phyloP scores from a whole-genome alignment of 2,888 invertebrate genomes.

The Nephrotoma flavescens region DNA sequence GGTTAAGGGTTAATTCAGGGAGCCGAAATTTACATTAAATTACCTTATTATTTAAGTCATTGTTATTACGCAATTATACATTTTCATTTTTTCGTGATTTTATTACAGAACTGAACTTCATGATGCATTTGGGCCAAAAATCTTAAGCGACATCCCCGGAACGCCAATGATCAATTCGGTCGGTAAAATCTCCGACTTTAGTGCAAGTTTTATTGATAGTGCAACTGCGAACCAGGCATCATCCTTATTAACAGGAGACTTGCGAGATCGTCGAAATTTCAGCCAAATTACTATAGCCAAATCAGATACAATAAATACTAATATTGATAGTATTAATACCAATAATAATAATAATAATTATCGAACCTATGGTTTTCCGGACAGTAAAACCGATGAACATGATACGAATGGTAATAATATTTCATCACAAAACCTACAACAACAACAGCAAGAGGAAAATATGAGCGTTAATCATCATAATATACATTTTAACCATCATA shows the following conservation, averaged over 20 bases:
- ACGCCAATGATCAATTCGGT: slow-evolving; percentile 24
- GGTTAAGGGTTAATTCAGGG: no score
- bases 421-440: background rate
- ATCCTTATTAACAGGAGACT: background rate
- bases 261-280: slow-evolving; percentile 12
- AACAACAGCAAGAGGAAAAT: background rate
- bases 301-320: slow-evolving; percentile 10
- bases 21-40: no score
- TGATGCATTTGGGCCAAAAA: slow-evolving; percentile 38
- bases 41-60: no score
- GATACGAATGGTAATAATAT: slow-evolving; percentile 13
- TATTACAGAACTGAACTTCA: slow-evolving; percentile 11
- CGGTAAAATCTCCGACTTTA: background rate
- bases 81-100: background rate
- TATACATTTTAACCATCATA: background rate
- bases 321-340: background rate
- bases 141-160: slow-evolving; percentile 30
- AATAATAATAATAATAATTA: background rate
- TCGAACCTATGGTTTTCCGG: background rate
- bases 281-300: slow-evolving; percentile 20
- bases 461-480: background rate
- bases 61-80: no score
- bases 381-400: slow-evolving; percentile 13
- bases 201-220: background rate
- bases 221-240: background rate